A percentile compares a stretch with the other conserved stretches of the same genome.
Conservation (phyloP, 2,888 invertebrate genomes). For the Tetragnatha montana region DNA sequence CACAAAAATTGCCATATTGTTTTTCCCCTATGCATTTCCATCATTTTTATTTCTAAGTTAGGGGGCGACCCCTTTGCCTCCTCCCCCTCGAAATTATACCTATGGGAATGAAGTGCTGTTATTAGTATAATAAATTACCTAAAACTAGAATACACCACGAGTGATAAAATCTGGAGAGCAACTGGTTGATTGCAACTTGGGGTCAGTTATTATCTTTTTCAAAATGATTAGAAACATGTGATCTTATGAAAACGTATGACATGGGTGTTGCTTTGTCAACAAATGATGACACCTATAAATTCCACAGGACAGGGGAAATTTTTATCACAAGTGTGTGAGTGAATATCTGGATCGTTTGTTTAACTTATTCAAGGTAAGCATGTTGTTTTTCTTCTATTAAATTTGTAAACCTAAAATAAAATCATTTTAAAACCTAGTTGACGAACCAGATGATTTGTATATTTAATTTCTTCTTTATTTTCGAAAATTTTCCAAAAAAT, state of each 20-base stretch:
- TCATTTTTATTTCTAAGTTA: background rate
- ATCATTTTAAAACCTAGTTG: background rate
- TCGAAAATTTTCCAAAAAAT: background rate
- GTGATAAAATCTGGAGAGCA: background rate
- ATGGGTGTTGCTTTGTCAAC: background rate
- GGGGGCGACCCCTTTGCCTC: background rate
- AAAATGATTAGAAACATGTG: conserved; percentile 7
- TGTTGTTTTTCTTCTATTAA: background rate
- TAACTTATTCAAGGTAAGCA: background rate
- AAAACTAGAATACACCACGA: background rate
- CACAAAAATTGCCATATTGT: background rate
- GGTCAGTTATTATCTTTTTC: background rate
- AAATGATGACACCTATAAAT: conserved; percentile 1
- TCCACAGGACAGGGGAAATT: background rate
- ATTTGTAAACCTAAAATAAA: background rate
- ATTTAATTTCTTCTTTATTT: background rate
- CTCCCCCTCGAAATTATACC: background rate
- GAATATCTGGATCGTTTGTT: background rate
- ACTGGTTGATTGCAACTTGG: background rate
- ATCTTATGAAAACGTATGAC: background rate
- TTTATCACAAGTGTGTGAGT: background rate
- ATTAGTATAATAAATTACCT: background rate
- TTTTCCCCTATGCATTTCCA: background rate
- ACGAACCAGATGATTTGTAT: background rate
- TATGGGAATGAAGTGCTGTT: background rate